A percentile compares a stretch with the other conserved stretches of the same genome.
Evolutionary conservation across 2,797 vertebrate species (phyloP).

Genomic region (Dryobates pubescens): DNA sequence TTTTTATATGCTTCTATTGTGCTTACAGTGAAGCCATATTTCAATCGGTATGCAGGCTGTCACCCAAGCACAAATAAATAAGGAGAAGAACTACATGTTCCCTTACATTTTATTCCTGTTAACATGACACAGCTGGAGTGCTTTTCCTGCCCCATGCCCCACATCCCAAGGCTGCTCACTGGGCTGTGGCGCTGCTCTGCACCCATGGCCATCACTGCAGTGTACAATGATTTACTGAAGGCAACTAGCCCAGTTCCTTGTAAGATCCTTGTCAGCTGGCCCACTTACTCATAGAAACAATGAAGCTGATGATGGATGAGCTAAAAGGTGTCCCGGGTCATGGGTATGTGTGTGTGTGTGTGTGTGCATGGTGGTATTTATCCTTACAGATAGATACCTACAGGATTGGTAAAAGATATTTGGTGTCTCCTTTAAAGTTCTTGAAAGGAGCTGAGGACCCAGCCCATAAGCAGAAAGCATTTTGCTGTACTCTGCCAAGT

Average conservation of each 20-base stretch:
- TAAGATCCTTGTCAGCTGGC: not conserved
- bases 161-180: not conserved
- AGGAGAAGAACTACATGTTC: constrained; percentile 25
- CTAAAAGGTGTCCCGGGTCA: not conserved
- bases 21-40: not conserved
- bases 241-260: not conserved
- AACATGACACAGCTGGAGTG: constrained; percentile 12
- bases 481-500: not conserved
- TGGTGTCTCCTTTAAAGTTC: rapidly evolving
- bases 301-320: rapidly evolving
- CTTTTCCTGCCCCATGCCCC: not conserved
- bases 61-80: constrained; percentile 36
- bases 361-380: not conserved
- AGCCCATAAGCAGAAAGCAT: not conserved
- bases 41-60: not conserved
- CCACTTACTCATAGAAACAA: not conserved
- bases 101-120: constrained; percentile 12
- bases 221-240: not conserved
- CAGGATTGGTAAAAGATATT: not conserved
- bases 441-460: not conserved
- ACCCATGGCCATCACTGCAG: not conserved
- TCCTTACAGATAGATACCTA: not conserved
- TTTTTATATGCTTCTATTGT: not conserved
- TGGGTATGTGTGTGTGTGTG: rapidly evolving
- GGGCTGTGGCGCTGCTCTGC: not conserved